A percentile compares a stretch with the other conserved stretches of the same genome.
Evolutionary conservation across 2,113 vertebrate species (phyloP).

Genomic region (Centropus bengalensis): DNA sequence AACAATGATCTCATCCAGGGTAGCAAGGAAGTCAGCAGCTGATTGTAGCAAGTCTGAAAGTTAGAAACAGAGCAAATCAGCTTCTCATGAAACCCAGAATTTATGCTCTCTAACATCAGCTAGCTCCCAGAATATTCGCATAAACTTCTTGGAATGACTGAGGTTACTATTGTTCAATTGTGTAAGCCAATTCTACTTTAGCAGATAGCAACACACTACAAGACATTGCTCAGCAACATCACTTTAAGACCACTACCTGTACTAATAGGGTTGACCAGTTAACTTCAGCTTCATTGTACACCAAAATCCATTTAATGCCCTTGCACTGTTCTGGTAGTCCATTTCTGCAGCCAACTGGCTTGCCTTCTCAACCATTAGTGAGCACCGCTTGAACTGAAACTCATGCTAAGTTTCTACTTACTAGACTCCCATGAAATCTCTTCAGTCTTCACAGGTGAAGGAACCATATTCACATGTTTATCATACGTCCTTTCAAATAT

Average conservation of each 20-base stretch:
- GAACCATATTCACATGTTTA: slow-evolving; percentile 22
- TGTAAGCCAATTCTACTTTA: background rate
- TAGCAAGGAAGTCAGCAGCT: slow-evolving; percentile 66
- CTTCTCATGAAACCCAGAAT: background rate
- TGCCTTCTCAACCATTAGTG: background rate
- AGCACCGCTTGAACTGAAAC: background rate
- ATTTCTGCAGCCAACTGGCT: background rate
- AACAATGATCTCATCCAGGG: slow-evolving; percentile 73
- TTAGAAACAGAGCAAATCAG: background rate
- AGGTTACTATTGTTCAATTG: background rate
- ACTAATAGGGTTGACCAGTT: background rate
- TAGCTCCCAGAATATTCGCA: background rate
- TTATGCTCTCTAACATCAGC: background rate
- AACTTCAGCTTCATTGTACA: background rate
- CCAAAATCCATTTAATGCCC: background rate
- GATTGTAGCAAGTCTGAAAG: slow-evolving; percentile 67
- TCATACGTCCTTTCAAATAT: slow-evolving; percentile 48
- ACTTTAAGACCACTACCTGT: background rate
- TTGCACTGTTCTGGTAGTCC: background rate
- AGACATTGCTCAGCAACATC: background rate
- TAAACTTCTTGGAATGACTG: background rate
- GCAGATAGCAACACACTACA: background rate
- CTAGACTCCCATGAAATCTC: slow-evolving; percentile 59
- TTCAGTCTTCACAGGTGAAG: slow-evolving; percentile 57
- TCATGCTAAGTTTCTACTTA: slow-evolving; percentile 29